Base-by-base conservation (phyloP, 2,888 invertebrate species). In the Epirrita christyi region DNA sequence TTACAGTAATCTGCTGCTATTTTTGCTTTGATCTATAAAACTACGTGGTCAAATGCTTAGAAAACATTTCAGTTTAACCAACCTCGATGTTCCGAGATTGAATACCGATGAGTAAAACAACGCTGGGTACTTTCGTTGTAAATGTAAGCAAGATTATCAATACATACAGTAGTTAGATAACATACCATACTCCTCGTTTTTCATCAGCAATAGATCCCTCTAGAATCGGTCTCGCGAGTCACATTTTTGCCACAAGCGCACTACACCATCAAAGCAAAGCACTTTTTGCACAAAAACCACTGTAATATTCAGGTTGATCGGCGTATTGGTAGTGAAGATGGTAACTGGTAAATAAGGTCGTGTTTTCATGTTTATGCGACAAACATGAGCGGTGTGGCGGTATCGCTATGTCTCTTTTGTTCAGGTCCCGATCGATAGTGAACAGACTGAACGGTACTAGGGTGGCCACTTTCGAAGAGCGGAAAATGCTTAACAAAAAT, bases 341-440 rank as follows among this genome's bases (percentile, higher is more conserved):
- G 21, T 80, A 76, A 79, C 70, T 66, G 68, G 80, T 80, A 76
- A 79, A 82, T 84, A 85, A 78, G 78, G 81, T 83, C 78, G 81
- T 75, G 73, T 86, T 86, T 85, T 70, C 81, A 83, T 84, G 83
- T 85, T 85, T 81, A 88, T 90, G 90, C 91, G 88, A 83, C 89
- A 88, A 85, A 84, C 71, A 49, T 59, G 86, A 90, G 72, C 66
- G 72, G 83, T 66, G 66, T 64, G 68, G 80, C 75, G 62, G 66
- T 81, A 91, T 86, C 75, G 75, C 63, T 69, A 62, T 63, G 71
- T 86, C 87, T 73, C 82, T 78, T 73, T 87, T 80, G 75, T 81
- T 77, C 78, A 68, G 64, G 72, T 70, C 63, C 71, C 79, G 85
- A 91, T 91, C 91, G 90, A 91, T 91, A 90, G 71, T 44, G 54